Conservation (phyloP, 2,888 invertebrate species). For the Heliothis peltigera region DNA sequence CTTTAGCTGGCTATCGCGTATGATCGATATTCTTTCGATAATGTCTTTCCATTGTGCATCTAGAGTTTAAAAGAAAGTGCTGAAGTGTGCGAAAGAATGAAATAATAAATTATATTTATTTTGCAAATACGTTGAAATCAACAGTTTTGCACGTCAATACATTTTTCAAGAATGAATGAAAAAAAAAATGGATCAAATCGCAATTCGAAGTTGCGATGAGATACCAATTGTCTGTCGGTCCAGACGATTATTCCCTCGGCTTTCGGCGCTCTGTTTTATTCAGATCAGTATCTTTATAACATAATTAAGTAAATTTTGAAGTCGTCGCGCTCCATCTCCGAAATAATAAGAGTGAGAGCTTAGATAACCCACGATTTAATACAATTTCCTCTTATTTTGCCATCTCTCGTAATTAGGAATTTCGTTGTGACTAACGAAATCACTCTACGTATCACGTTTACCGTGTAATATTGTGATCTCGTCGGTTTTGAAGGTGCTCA, state of each 20-base stretch:
- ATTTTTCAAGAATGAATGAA: constrained; percentile 46
- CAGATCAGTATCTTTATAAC: constrained; percentile 82
- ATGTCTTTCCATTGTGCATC: constrained; percentile 22
- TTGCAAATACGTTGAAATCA: too few species aligned
- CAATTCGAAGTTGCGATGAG: constrained; percentile 58
- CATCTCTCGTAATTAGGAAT: constrained; percentile 77
- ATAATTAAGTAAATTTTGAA: constrained; percentile 85
- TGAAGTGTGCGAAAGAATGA: constrained; percentile 19
- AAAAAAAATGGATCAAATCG: constrained; percentile 51
- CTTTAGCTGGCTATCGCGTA: constrained; percentile 7
- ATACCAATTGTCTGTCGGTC: constrained; percentile 71
- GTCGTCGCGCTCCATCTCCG: constrained; percentile 76
- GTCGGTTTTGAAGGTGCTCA: constrained; percentile 18
- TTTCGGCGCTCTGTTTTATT: constrained; percentile 72
- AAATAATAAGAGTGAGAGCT: constrained; percentile 81
- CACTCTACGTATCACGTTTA: constrained; percentile 68
- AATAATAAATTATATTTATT: too few species aligned
- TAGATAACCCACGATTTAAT: constrained; percentile 80
- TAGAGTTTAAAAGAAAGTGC: constrained; percentile 20
- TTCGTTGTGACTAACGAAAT: constrained; percentile 70
- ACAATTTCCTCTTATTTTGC: constrained; percentile 77
- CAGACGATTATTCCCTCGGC: constrained; percentile 58
- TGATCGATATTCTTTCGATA: constrained; percentile 7
- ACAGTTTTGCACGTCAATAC: too few species aligned
- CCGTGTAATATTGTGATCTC: constrained; percentile 56